A percentile compares a stretch with the other conserved stretches of the same genome.
These are phyloP conservation scores for Furcifer pardalis DNA, from an alignment of 2,797 vertebrate genomes.

Conservation along the genomic window DNA sequence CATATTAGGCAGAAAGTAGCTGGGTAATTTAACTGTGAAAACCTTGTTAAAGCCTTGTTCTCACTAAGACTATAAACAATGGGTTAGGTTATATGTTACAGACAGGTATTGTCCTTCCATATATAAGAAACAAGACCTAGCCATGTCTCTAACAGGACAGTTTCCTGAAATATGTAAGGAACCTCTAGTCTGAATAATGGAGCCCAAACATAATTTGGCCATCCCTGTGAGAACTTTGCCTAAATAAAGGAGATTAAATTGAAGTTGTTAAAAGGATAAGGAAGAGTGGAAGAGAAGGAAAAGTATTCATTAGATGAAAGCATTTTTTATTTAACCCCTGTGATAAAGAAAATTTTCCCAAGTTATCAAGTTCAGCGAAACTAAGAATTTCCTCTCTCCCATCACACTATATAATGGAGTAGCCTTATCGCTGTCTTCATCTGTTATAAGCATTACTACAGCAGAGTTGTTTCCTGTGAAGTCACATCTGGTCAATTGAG, in stretches of 20 bases:
- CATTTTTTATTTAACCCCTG: background rate
- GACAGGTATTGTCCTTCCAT: background rate
- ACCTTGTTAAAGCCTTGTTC: background rate
- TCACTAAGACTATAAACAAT: background rate
- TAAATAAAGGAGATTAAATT: background rate
- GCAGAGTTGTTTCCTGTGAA: background rate
- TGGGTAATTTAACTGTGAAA: background rate
- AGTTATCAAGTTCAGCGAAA: background rate
- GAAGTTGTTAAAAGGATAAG: background rate
- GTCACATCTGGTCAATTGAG: background rate
- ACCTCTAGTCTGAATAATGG: background rate
- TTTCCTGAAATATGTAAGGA: background rate
- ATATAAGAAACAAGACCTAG: background rate
- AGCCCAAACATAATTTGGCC: background rate
- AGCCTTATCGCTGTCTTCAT: background rate
- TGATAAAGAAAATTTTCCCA: background rate
- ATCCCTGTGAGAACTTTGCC: background rate
- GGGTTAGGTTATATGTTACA: background rate
- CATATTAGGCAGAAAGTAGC: background rate
- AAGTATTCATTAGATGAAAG: background rate
- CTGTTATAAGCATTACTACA: constrained; percentile 5
- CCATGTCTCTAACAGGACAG: background rate
- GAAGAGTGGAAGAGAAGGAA: background rate
- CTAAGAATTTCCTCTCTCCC: background rate
- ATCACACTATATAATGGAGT: background rate